A percentile compares a stretch with the other conserved stretches of the same genome.
Evolutionary conservation across 1,140 invertebrate genomes (phyloP).

Genomic region (Atta colombica): DNA sequence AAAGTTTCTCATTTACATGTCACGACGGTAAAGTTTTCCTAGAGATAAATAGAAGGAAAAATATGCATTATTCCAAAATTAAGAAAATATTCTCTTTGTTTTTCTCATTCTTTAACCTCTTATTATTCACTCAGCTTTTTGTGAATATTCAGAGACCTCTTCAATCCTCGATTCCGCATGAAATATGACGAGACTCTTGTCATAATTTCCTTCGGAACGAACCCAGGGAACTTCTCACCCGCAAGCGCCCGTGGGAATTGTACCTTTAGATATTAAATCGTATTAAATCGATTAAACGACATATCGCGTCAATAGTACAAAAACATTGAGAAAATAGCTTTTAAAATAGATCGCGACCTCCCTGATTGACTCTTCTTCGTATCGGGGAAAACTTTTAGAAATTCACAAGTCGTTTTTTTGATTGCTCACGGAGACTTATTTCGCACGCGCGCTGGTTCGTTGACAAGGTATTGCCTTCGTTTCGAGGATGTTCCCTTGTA

Average conservation of each 20-base stretch:
- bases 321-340: conserved; percentile 73
- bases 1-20: neutral
- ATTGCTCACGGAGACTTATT: conserved; percentile 55
- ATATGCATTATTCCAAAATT: conserved; percentile 32
- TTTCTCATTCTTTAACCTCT: neutral
- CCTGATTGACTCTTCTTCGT: neutral
- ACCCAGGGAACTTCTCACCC: conserved; percentile 13
- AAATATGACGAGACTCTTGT: conserved; percentile 9
- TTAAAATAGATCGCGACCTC: conserved; percentile 57
- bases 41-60: neutral
- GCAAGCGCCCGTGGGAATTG: conserved; percentile 40
- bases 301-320: conserved; percentile 67
- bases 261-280: conserved; percentile 21
- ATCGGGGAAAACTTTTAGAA: conserved; percentile 52
- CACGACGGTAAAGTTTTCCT: neutral
- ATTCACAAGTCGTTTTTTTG: conserved; percentile 33
- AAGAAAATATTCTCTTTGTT: conserved; percentile 24
- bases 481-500: neutral
- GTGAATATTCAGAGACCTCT: neutral
- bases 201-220: conserved; percentile 34
- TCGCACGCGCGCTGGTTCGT: conserved; percentile 15
- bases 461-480: neutral
- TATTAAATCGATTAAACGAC: conserved; percentile 48
- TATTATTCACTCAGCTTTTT: neutral
- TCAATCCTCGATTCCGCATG: neutral